A percentile compares a stretch with the other conserved stretches of the same genome.
phyloP scores from a whole-genome alignment of 2,888 invertebrate species.

The Eupithecia dodoneata region DNA sequence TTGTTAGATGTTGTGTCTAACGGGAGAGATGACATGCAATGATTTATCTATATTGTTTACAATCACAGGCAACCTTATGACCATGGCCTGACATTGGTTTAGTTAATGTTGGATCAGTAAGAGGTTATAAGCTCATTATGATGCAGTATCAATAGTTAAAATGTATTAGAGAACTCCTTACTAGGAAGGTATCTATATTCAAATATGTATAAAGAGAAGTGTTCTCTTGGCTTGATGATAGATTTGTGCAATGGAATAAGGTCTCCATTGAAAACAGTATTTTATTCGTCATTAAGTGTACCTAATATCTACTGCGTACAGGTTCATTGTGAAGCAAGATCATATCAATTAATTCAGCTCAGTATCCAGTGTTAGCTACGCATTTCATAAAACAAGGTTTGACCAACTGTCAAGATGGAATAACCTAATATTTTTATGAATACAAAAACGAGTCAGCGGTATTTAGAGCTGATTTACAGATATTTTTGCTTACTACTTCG shows the following conservation, averaged over 20 bases:
- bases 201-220: not conserved
- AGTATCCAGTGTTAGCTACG: slow-evolving; percentile 32
- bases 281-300: not conserved
- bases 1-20: not conserved
- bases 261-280: not conserved
- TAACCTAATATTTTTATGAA: slow-evolving; percentile 57
- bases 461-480: slow-evolving; percentile 23
- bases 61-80: not conserved
- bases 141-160: not conserved
- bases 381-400: slow-evolving; percentile 37
- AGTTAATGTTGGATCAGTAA: not conserved
- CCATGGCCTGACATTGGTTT: slow-evolving; percentile 5
- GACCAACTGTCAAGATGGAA: slow-evolving; percentile 51
- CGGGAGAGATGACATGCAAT: not conserved
- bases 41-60: slow-evolving; percentile 2
- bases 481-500: slow-evolving; percentile 29
- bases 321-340: not conserved
- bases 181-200: too few species aligned
- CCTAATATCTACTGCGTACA: not conserved
- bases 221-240: not conserved
- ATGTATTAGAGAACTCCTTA: not conserved
- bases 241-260: not conserved
- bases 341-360: slow-evolving; percentile 27
- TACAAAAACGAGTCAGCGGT: slow-evolving; percentile 35
- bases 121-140: not conserved